Conservation (phyloP, 2,113 vertebrate genomes). For the Psilopogon haemacephalus region DNA sequence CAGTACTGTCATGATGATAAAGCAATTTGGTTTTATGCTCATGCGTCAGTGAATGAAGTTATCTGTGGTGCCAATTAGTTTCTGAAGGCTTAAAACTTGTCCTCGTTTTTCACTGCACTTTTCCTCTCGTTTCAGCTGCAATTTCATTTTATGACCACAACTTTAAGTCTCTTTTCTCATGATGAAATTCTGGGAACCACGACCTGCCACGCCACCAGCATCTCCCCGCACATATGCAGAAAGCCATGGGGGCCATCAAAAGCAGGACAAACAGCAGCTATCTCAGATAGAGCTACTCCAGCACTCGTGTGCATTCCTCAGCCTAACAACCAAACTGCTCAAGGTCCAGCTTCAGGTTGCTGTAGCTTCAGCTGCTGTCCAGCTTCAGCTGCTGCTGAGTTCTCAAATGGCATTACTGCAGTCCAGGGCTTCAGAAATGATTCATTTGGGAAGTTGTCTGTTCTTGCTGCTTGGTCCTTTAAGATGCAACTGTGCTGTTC, state of each 20-base stretch:
- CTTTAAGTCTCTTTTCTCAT: background rate
- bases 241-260: rapidly evolving
- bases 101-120: background rate
- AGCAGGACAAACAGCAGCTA: background rate
- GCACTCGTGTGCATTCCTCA: rapidly evolving
- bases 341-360: background rate
- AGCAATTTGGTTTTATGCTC: background rate
- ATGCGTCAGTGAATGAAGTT: background rate
- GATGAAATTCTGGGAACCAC: background rate
- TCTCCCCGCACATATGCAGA: background rate
- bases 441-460: background rate
- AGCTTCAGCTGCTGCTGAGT: background rate
- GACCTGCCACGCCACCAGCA: background rate
- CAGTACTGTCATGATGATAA: background rate
- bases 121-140: background rate
- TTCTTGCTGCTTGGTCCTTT: background rate
- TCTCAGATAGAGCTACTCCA: background rate
- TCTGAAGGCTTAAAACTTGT: background rate
- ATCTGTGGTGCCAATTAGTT: constrained; percentile 1
- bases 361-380: background rate
- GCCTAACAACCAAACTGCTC: background rate
- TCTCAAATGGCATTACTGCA: background rate
- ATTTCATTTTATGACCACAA: background rate
- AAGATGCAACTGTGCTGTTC: background rate
- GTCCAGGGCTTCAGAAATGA: background rate